Conservation (phyloP, 2,888 invertebrate genomes). For the Pediacus dermestoides region DNA sequence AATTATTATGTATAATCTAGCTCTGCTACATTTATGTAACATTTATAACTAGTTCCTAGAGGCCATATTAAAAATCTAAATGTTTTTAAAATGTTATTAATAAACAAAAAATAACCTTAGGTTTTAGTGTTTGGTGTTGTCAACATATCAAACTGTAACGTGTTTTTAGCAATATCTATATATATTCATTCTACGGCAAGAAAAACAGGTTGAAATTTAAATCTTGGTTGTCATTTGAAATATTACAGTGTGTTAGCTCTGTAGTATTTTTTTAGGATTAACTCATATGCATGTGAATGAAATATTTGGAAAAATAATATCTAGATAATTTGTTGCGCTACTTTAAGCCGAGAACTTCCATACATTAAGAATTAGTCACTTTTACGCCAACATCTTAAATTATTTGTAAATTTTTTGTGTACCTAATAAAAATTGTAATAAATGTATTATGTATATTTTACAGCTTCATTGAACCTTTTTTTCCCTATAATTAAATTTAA, state of each 20-base stretch:
- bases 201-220: no score
- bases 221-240: no score
- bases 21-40: slow-evolving; percentile 30
- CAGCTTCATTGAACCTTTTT: no score
- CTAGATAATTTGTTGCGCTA: no score
- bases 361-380: slow-evolving; percentile 16
- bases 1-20: slow-evolving; percentile 22
- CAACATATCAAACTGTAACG: slow-evolving; percentile 46
- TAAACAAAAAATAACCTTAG: slow-evolving; percentile 24
- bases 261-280: no score
- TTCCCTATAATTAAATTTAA: no score
- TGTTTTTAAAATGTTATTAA: slow-evolving; percentile 35
- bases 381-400: slow-evolving; percentile 25
- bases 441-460: slow-evolving; percentile 40
- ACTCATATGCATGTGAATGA: no score
- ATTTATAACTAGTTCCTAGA: slow-evolving; percentile 44
- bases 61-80: slow-evolving; percentile 40
- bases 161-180: slow-evolving; percentile 42
- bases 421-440: slow-evolving; percentile 44
- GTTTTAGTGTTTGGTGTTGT: slow-evolving; percentile 41
- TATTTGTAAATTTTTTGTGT: slow-evolving; percentile 49
- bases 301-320: no score
- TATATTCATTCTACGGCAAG: no score
- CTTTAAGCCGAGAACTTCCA: no score
- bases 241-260: no score